phyloP scores from a whole-genome alignment of 2,113 vertebrate species.

The Cephalopholis sonnerati region DNA sequence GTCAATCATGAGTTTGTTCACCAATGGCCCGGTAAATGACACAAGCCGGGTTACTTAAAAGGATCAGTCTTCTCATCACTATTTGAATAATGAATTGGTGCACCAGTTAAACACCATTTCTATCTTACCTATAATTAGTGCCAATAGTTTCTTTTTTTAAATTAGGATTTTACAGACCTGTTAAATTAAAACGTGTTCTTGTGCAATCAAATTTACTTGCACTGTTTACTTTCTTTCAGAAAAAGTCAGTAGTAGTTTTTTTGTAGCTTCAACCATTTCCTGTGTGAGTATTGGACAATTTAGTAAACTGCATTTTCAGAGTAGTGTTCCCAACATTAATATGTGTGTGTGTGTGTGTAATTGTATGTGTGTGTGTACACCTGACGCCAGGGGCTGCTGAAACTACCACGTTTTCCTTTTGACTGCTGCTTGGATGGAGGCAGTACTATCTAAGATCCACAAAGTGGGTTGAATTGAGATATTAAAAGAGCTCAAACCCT shows the following conservation, averaged over 20 bases:
- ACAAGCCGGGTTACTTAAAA: too few relatives aligned
- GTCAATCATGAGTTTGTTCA: too few relatives aligned
- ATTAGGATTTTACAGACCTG: background rate
- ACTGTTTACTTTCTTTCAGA: background rate
- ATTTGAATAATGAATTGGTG: too few relatives aligned
- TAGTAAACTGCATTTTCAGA: background rate
- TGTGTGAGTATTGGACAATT: background rate
- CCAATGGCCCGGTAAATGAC: too few relatives aligned
- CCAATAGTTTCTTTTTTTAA: too few relatives aligned
- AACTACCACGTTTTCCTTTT: conserved; percentile 29
- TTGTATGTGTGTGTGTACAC: background rate
- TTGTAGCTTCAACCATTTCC: background rate
- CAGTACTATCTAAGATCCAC: conserved; percentile 37
- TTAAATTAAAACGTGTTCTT: background rate
- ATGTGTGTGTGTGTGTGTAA: background rate
- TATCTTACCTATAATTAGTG: background rate
- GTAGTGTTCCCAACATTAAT: background rate
- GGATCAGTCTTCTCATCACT: too few relatives aligned
- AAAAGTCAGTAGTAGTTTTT: conserved; percentile 5
- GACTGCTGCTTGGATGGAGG: conserved; percentile 16
- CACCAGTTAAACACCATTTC: too few relatives aligned
- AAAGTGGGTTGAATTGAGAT: conserved; percentile 64
- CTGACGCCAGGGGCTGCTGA: conserved; percentile 6
- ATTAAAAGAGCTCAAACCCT: conserved; percentile 63
- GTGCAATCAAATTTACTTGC: background rate